Conservation (phyloP, 2,113 vertebrate genomes). For the Prunella fulvescens region DNA sequence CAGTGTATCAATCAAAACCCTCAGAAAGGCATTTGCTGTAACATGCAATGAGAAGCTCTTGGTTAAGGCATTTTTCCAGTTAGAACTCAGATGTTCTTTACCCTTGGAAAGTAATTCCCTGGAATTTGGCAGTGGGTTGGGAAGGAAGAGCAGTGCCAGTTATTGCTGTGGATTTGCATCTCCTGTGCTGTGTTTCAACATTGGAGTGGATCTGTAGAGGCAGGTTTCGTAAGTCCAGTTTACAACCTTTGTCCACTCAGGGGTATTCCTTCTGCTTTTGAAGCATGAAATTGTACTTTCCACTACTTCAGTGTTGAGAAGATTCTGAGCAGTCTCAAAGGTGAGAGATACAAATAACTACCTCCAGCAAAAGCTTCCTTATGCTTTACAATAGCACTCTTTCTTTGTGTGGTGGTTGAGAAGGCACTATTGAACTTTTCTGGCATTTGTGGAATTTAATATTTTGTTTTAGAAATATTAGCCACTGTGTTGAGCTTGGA, state of each 20-base stretch:
- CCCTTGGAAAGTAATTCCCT: conserved; percentile 27
- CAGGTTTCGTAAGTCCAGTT: not conserved
- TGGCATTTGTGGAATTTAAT: not conserved
- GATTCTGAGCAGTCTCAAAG: not conserved
- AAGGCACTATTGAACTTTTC: not conserved
- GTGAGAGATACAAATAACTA: not conserved
- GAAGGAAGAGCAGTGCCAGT: not conserved
- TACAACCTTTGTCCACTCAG: not conserved
- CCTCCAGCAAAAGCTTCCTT: not conserved
- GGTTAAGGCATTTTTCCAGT: not conserved
- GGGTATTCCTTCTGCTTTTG: not conserved
- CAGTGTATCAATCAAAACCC: not conserved
- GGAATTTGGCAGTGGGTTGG: conserved; percentile 21
- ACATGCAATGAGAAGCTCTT: not conserved
- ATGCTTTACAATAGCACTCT: not conserved
- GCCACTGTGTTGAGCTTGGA: not conserved
- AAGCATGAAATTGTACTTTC: not conserved
- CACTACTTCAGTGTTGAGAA: not conserved
- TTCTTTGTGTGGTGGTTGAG: not conserved
- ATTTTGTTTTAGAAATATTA: not conserved
- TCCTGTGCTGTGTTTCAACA: not conserved
- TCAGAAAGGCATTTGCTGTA: not conserved
- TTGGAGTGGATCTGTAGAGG: accelerated
- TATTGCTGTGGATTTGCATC: not conserved
- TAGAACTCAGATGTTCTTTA: conserved; percentile 6